A percentile compares a stretch with the other conserved stretches of the same genome.
Evolutionary conservation across 2,888 invertebrate genomes (phyloP).

Genomic region (Scaptomyza tumidula): DNA sequence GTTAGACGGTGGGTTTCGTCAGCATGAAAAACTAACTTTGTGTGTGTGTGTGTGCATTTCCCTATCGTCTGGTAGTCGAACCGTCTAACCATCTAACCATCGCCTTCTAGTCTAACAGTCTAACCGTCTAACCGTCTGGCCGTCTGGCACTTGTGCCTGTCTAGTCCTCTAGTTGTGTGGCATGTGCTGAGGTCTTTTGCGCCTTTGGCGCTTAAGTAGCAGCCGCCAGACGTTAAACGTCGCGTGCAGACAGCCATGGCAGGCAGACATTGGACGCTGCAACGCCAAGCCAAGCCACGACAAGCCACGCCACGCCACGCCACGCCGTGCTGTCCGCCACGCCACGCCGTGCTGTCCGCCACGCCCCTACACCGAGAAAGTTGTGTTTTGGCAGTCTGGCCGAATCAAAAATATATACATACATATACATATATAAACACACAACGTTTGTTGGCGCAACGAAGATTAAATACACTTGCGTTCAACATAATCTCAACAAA

Average conservation of each 20-base stretch:
- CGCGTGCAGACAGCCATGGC: slow-evolving; percentile 70
- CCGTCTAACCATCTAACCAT: background rate
- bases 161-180: slow-evolving; percentile 11
- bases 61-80: slow-evolving; percentile 48
- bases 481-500: no score
- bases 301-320: no score
- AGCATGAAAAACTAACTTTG: slow-evolving; percentile 47
- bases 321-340: background rate
- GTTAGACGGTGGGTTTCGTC: slow-evolving; percentile 5
- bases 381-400: slow-evolving; percentile 26
- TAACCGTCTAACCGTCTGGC: slow-evolving; percentile 30
- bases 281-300: background rate
- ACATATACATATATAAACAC: background rate
- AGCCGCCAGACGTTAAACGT: slow-evolving; percentile 73
- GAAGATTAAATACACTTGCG: background rate
- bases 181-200: slow-evolving; percentile 18
- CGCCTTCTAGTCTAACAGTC: background rate
- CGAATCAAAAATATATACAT: background rate
- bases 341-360: background rate
- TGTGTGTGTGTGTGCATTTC: slow-evolving; percentile 65
- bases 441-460: background rate
- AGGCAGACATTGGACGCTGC: slow-evolving; percentile 27
- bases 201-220: slow-evolving; percentile 50
- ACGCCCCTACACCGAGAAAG: slow-evolving; percentile 14
- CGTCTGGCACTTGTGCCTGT: slow-evolving; percentile 2